phyloP scores from a whole-genome alignment of 2,888 invertebrate genomes.

The Drosophila greeni region DNA sequence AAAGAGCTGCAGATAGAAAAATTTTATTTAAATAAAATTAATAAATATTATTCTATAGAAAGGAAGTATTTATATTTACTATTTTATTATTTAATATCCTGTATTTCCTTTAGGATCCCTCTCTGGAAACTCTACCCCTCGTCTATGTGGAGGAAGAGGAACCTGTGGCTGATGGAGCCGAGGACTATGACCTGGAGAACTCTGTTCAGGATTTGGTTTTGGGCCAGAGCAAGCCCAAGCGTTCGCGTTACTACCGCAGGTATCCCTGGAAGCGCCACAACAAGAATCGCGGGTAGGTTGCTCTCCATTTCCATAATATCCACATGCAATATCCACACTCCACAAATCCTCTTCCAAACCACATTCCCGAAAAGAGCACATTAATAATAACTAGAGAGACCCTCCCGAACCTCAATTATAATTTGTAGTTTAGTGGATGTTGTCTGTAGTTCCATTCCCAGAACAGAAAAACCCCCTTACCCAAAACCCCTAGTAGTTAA shows the following conservation, averaged over 20 bases:
- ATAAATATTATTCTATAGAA: background rate
- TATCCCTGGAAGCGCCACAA: constrained; percentile 84
- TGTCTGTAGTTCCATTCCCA: constrained; percentile 21
- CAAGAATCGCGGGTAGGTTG: constrained; percentile 77
- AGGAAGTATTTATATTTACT: background rate
- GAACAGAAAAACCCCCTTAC: background rate
- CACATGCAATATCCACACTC: background rate
- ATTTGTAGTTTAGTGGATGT: constrained; percentile 37
- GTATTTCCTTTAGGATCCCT: constrained; percentile 69
- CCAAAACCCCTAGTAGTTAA: constrained; percentile 7
- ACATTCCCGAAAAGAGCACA: constrained; percentile 12
- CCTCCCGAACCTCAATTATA: constrained; percentile 2
- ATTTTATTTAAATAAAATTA: no score
- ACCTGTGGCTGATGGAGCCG: constrained; percentile 31
- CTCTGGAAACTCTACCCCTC: constrained; percentile 75
- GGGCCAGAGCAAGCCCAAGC: constrained; percentile 76
- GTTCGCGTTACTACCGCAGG: constrained; percentile 82
- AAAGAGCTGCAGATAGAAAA: background rate
- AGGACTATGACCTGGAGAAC: constrained; percentile 58
- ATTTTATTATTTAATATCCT: background rate
- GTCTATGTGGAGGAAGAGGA: constrained; percentile 77
- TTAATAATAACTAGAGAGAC: constrained; percentile 4
- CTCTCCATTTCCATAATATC: background rate
- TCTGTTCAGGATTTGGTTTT: constrained; percentile 45
- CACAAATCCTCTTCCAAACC: background rate